phyloP scores from a whole-genome alignment of 2,888 invertebrate genomes.

The Zele albiditarsus region DNA sequence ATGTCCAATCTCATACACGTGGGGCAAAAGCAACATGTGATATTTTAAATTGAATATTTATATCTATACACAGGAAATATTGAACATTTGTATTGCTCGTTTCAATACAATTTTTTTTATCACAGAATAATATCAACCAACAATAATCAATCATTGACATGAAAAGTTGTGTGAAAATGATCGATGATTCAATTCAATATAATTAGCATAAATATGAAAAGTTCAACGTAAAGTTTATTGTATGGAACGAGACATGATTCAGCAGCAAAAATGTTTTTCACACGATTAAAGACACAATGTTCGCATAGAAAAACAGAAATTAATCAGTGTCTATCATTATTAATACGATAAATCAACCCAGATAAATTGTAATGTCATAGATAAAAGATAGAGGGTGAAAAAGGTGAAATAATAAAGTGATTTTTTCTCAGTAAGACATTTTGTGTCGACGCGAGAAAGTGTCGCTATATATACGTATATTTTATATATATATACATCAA shows the following conservation, averaged over 20 bases:
- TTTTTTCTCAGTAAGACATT: constrained; percentile 35
- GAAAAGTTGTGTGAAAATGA: neutral
- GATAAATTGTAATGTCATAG: neutral
- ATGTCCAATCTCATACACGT: neutral
- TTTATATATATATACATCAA: neutral
- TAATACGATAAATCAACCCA: neutral
- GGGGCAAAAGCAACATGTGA: no score
- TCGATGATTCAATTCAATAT: neutral
- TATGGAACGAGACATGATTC: neutral
- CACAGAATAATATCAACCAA: no score
- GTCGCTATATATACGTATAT: constrained; percentile 31
- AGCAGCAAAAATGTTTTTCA: constrained; percentile 25
- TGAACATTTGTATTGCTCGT: neutral
- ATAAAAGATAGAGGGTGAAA: neutral
- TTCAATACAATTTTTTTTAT: neutral
- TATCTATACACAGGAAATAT: neutral
- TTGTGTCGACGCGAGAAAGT: constrained; percentile 55
- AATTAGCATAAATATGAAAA: neutral
- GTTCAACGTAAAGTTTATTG: neutral
- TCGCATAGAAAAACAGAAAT: neutral
- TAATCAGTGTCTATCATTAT: neutral
- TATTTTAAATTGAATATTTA: neutral
- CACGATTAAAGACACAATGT: constrained; percentile 25
- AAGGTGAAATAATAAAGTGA: neutral
- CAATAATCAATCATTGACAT: neutral